These are phyloP conservation scores for Zelostemma sp. DNA, from an alignment of 1,140 invertebrate species.

Conservation along the genomic window DNA sequence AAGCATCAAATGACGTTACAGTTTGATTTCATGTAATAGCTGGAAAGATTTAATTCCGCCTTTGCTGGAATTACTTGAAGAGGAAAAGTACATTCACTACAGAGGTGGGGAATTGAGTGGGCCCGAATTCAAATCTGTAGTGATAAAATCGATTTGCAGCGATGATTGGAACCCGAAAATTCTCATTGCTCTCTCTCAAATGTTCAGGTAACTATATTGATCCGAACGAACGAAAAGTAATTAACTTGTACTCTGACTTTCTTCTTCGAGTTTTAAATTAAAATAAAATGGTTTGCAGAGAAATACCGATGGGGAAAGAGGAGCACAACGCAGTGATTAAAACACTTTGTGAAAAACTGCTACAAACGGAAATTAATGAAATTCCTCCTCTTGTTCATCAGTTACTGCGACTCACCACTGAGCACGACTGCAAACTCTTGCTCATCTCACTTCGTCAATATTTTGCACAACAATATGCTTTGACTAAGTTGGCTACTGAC, in stretches of 20 bases:
- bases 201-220: constrained; percentile 72
- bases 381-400: constrained; percentile 71
- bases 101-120: constrained; percentile 63
- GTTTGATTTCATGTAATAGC: constrained; percentile 42
- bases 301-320: constrained; percentile 60
- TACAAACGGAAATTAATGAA: constrained; percentile 56
- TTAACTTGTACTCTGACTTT: no score
- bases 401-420: constrained; percentile 60
- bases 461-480: constrained; percentile 58
- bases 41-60: constrained; percentile 70
- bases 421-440: constrained; percentile 56
- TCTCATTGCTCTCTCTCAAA: constrained; percentile 65
- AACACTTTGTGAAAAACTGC: constrained; percentile 60
- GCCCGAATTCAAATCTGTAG: constrained; percentile 65
- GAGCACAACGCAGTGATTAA: constrained; percentile 63
- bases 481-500: constrained; percentile 26
- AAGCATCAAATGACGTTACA: constrained; percentile 6
- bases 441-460: constrained; percentile 64
- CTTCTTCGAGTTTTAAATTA: no score
- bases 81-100: constrained; percentile 62
- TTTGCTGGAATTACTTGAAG: constrained; percentile 64
- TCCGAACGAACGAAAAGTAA: no score
- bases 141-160: constrained; percentile 64
- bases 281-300: no score
- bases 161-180: constrained; percentile 58